A percentile compares a stretch with the other conserved stretches of the same genome.
Evolutionary conservation across 2,888 invertebrate species (phyloP).

Genomic region (Sphinx pinastri): DNA sequence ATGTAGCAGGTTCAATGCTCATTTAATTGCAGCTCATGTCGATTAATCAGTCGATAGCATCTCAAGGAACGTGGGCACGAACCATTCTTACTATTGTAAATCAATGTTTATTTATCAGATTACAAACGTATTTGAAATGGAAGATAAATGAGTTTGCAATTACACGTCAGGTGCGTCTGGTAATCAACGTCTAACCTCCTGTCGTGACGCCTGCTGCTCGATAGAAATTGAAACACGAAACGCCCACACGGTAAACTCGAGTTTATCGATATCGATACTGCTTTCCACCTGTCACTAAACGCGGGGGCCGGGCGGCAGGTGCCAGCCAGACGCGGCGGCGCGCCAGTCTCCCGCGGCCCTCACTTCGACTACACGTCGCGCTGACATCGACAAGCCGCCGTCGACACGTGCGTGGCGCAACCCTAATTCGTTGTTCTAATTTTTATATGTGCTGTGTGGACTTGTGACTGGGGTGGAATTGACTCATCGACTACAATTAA

Average conservation of each 20-base stretch:
- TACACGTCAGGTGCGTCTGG: slow-evolving; percentile 15
- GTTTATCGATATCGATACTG: slow-evolving; percentile 73
- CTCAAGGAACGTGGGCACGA: slow-evolving; percentile 10
- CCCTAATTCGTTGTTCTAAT: slow-evolving; percentile 73
- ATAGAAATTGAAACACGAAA: slow-evolving; percentile 15
- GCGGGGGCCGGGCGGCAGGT: slow-evolving; percentile 78
- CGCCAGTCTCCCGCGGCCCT: slow-evolving; percentile 78
- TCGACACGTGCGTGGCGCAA: slow-evolving; percentile 79
- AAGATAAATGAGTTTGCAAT: slow-evolving; percentile 30
- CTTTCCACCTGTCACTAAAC: slow-evolving; percentile 66
- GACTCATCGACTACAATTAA: slow-evolving; percentile 23
- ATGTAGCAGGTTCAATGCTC: neutral
- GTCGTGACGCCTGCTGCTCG: slow-evolving; percentile 33
- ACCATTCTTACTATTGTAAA: slow-evolving; percentile 13
- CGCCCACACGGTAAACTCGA: slow-evolving; percentile 33
- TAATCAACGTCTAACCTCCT: slow-evolving; percentile 25
- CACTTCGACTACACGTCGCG: slow-evolving; percentile 71
- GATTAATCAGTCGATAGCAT: slow-evolving; percentile 12
- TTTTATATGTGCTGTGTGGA: slow-evolving; percentile 68
- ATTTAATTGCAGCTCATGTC: slow-evolving; percentile 7
- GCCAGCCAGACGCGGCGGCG: slow-evolving; percentile 78
- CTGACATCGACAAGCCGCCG: slow-evolving; percentile 43
- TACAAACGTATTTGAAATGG: slow-evolving; percentile 10
- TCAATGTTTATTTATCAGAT: slow-evolving; percentile 24
- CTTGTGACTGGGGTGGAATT: slow-evolving; percentile 57